Evolutionary conservation across 1,140 invertebrate genomes (phyloP), one percentile per base, ranked within the genome.

Genomic region (Branchinecta lindahli): DNA sequence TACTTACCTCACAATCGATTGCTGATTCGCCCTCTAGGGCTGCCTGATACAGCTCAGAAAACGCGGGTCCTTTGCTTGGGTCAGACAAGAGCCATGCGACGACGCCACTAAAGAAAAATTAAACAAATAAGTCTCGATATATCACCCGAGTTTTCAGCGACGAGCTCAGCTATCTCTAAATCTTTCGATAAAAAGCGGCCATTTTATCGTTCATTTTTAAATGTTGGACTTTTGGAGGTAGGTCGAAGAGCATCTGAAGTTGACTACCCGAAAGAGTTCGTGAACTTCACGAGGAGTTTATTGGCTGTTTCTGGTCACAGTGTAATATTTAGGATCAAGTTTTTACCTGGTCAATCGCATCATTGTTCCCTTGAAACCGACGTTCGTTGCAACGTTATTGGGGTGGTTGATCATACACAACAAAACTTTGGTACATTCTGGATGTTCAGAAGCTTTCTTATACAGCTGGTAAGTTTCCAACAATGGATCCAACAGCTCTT

Each of bases 381-480:
- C 18, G 18, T 61, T 61, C 12, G 52, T 61, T 61, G 52, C 52
- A 15, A 61, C 52, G 18, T 61, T 61, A 61, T 61, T 61, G 12
- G 52, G 52, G 18, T 61, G 52, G 18, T 61, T 61, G 12, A 61
- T 61, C 12, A 61, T 15, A 61, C 52, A 61, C 52, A 61, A 6
- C 12, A 61, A 6, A 12, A 61, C 52, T 61, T 61, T 61, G 12
- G 18, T 15, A 6, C 52, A 61, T 61, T 61, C 52, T 61, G 52
- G 52, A 61, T 61, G 52, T 20, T 61, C 52, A 20, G 52, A 61
- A 61, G 52, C 52, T 20, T 61, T 61, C 18, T 61, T 61, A 61
- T 61, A 61, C 12, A 61, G 52, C 12, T 20, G 52, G 52, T 61
- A 61, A 20, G 52, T 20, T 61, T 61, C 52, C 18, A 12, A 12